Conservation (phyloP, 1,140 invertebrate genomes). For the Drosophila simulans region DNA sequence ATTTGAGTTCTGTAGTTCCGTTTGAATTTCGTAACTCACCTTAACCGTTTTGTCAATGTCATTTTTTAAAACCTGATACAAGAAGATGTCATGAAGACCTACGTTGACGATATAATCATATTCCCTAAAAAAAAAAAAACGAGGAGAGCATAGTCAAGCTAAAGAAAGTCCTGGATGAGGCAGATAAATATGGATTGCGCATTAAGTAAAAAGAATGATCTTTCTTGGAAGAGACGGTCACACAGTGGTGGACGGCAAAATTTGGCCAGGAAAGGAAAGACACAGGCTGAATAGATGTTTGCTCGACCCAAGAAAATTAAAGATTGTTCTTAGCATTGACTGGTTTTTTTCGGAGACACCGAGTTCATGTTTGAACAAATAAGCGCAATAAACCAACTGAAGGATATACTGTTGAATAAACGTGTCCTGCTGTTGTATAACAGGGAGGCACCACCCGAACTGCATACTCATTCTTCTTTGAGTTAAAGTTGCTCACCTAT, state of each 20-base stretch:
- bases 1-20: background rate
- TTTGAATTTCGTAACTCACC: too few species aligned
- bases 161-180: too few species aligned
- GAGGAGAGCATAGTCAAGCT: too few species aligned
- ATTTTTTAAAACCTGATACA: too few species aligned
- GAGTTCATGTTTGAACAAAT: background rate
- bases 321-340: background rate
- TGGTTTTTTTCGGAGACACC: background rate
- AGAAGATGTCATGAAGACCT: too few species aligned
- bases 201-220: too few species aligned
- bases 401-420: background rate
- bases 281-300: too few species aligned
- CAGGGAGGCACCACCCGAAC: background rate
- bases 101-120: too few species aligned
- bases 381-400: background rate
- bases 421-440: background rate
- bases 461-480: background rate
- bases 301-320: background rate
- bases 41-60: too few species aligned
- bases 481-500: background rate
- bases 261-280: background rate
- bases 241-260: background rate
- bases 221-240: background rate
- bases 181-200: too few species aligned
- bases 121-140: too few species aligned